phyloP scores from a whole-genome alignment of 1,140 invertebrate genomes.

The Drosophila parvula region DNA sequence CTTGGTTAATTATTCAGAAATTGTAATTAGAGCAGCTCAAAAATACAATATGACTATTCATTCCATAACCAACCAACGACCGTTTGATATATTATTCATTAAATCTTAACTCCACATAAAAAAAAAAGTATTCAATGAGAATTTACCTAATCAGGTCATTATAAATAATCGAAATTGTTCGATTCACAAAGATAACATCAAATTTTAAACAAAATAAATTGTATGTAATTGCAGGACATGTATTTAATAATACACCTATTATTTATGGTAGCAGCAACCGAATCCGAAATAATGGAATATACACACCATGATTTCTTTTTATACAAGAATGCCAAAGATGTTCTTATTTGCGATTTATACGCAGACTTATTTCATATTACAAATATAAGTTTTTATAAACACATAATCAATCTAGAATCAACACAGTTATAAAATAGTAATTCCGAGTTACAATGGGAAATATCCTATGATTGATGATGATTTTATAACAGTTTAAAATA shows the following conservation, averaged over 20 bases:
- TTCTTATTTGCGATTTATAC: not conserved
- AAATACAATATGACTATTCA: no score
- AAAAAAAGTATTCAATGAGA: not conserved
- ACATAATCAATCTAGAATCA: not conserved
- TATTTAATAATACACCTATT: not conserved
- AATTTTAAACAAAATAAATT: not conserved
- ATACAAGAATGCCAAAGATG: not conserved
- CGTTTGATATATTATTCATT: no score
- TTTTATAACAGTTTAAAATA: not conserved
- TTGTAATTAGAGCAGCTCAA: no score
- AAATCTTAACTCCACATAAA: no score
- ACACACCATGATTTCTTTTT: not conserved
- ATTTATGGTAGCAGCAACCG: not conserved
- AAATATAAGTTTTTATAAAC: not conserved
- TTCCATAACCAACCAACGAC: no score
- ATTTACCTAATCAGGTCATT: slow-evolving; percentile 5
- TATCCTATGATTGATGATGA: no score
- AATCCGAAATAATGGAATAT: not conserved
- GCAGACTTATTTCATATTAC: not conserved
- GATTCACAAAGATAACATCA: slow-evolving; percentile 10
- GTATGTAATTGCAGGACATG: not conserved
- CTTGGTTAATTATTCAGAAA: no score
- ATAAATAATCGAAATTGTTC: slow-evolving; percentile 4
- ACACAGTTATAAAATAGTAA: not conserved
- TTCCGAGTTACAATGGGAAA: not conserved